Conservation (phyloP, 2,888 invertebrate species). For the Syritta pipiens region DNA sequence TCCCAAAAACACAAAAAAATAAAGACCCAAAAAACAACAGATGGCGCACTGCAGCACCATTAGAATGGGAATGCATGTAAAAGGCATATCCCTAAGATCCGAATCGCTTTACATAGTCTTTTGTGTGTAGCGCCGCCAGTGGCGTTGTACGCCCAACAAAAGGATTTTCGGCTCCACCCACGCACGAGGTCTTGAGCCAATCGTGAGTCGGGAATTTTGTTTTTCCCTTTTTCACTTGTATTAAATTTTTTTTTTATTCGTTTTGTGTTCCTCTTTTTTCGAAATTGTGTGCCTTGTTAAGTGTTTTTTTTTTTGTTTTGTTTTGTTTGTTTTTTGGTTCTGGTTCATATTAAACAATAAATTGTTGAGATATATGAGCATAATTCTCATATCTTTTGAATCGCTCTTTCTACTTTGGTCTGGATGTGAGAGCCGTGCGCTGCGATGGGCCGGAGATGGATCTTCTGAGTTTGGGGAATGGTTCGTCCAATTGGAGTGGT, state of each 20-base stretch:
- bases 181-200: conserved; percentile 44
- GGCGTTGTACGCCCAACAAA: conserved; percentile 30
- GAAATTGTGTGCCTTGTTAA: conserved; percentile 41
- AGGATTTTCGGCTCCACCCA: conserved; percentile 64
- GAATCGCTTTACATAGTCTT: neutral
- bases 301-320: conserved; percentile 42
- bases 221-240: conserved; percentile 25
- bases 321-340: conserved; percentile 5
- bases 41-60: conserved; percentile 27
- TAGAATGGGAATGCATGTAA: too few species aligned
- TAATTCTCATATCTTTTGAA: too few species aligned
- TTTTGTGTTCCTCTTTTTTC: conserved; percentile 8
- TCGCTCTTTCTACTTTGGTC: conserved; percentile 15
- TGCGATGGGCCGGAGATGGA: neutral
- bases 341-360: conserved; percentile 23
- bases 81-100: conserved; percentile 23
- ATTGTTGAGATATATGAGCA: neutral
- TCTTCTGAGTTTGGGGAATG: conserved; percentile 3
- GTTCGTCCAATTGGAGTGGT: conserved; percentile 32
- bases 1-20: too few species aligned
- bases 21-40: conserved; percentile 25
- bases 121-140: neutral
- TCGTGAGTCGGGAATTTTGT: conserved; percentile 31
- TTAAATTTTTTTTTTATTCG: neutral
- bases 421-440: neutral